These are phyloP conservation scores for Poecilia gillii DNA, from an alignment of 2,797 vertebrate species.

Conservation along the genomic window DNA sequence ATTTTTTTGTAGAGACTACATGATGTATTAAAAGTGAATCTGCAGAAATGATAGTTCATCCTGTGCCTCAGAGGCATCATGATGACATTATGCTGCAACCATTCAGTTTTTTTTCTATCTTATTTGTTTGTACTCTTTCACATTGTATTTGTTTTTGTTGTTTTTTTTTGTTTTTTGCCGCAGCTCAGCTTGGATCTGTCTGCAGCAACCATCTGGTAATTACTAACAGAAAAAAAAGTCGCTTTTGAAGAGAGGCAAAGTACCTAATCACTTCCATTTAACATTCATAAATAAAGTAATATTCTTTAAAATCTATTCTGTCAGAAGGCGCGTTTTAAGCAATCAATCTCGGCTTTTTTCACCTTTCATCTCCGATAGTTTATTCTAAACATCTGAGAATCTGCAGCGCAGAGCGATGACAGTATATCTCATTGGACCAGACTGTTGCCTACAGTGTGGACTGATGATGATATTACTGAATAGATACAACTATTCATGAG, in stretches of 20 bases:
- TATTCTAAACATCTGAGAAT: constrained; percentile 22
- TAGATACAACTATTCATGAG: constrained; percentile 19
- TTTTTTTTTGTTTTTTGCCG: constrained; percentile 16
- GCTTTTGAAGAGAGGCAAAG: constrained; percentile 43
- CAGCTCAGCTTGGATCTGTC: constrained; percentile 18
- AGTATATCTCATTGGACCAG: constrained; percentile 14
- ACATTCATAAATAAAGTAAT: not conserved
- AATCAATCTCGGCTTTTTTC: constrained; percentile 5
- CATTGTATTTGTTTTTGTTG: constrained; percentile 11
- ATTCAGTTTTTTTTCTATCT: not conserved
- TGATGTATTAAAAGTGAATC: constrained; percentile 6
- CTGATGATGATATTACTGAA: constrained; percentile 19
- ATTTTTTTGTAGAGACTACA: not conserved
- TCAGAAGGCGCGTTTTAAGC: not conserved
- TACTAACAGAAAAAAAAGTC: constrained; percentile 42
- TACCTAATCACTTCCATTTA: constrained; percentile 18
- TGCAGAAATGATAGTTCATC: not conserved
- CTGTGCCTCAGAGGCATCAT: constrained; percentile 12
- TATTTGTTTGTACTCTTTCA: constrained; percentile 22
- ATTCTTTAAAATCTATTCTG: not conserved
- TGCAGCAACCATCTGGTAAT: constrained; percentile 48
- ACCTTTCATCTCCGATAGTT: constrained; percentile 18
- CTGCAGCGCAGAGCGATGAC: constrained; percentile 12
- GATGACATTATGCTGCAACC: not conserved
- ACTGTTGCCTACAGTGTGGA: constrained; percentile 9